Evolutionary conservation across 1,140 invertebrate genomes (phyloP).

Genomic region (Rhynchophorus ferrugineus): DNA sequence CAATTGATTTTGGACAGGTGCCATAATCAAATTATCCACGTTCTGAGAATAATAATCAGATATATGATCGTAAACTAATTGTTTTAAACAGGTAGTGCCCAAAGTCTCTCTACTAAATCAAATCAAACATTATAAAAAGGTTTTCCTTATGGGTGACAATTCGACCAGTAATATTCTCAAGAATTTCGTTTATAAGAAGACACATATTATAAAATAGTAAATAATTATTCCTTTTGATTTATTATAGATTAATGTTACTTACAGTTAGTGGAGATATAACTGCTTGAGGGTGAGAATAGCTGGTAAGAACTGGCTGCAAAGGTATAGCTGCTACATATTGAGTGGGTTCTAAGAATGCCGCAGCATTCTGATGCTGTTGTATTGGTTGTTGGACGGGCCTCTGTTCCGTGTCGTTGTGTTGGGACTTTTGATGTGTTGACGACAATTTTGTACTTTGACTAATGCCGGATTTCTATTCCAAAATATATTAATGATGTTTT

Average conservation of each 20-base stretch:
- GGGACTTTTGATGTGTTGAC: neutral
- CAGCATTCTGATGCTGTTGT: conserved; percentile 23
- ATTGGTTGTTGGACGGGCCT: conserved; percentile 7
- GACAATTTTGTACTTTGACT: neutral
- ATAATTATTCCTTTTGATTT: too few species aligned
- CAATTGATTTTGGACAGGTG: conserved; percentile 49
- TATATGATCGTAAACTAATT: neutral
- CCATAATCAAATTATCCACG: conserved; percentile 44
- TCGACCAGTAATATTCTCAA: neutral
- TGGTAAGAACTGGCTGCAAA: conserved; percentile 49
- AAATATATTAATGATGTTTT: too few species aligned
- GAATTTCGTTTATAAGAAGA: neutral
- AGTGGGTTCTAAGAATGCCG: conserved; percentile 46
- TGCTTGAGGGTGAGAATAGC: conserved; percentile 34
- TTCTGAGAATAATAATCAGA: conserved; percentile 8
- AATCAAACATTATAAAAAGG: conserved; percentile 34
- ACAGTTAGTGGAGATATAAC: conserved; percentile 40
- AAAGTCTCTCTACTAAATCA: neutral
- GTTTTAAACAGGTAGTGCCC: neutral
- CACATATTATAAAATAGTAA: too few species aligned
- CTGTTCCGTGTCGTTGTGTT: conserved; percentile 3
- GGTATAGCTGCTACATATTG: conserved; percentile 57
- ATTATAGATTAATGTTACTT: too few species aligned
- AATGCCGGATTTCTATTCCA: too few species aligned
- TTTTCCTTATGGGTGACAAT: conserved; percentile 3